Evolutionary conservation across 2,797 vertebrate species (phyloP), one percentile per base, ranked within the genome.

Genomic region (Sebastes alutus): DNA sequence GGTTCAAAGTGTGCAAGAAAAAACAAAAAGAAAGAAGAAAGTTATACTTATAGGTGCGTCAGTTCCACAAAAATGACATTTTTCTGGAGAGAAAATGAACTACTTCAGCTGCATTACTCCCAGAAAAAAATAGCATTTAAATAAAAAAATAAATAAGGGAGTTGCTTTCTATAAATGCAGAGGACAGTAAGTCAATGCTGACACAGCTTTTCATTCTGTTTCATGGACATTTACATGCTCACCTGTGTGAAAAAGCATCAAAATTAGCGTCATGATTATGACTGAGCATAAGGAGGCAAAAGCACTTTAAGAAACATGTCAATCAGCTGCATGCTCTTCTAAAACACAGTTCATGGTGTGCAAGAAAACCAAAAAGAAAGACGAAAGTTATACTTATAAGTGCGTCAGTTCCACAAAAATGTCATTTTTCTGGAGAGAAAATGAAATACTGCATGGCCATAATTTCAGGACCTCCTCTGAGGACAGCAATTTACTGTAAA

Each of bases 21-120:
- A 79, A 35, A 0, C n/a, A 42, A 46, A 42, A 11, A 52, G 8
- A 35, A 55, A 52, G 13, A 61, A 38, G 29, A 75, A 84, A 82
- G 76, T 80, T 82, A 72, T 30, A 35, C 25, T 67, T n/a, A 32
- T n/a, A 71, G 58, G 77, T 83, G 78, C 75, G 64, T 73, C 77
- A 82, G n/a, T 61, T 52, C 4, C 58, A 38, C 4, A 58, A 29
- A 70, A 59, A 42, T 27, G 25, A 30, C 13, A 54, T 71, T 75
- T 77, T 62, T 38, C 33, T 27, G 46, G 3, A n/a, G 66, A 60
- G 68, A 60, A 66, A 72, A 75, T 59, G 2, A 75, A 58, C 46
- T 18, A 52, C 20, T 22, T 13, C 35, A 38, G 35, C 12, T 38
- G 35, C 35, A 38, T 38, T 38, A 38, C 23, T 61, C 27, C 2